Conservation (phyloP, 2,113 vertebrate genomes). For the Delphinapterus leucas region DNA sequence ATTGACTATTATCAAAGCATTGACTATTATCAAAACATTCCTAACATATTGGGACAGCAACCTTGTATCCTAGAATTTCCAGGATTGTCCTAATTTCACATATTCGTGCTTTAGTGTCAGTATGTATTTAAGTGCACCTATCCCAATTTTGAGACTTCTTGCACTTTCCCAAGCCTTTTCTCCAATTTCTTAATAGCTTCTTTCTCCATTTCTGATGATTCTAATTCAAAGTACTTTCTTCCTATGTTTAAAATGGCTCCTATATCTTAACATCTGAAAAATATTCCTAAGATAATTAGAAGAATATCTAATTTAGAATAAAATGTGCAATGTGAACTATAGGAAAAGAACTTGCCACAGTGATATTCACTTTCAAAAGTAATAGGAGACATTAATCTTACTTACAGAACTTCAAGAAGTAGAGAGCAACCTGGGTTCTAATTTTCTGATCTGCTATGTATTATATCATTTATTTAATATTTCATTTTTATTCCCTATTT, state of each 20-base stretch:
- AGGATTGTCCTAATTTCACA: background rate
- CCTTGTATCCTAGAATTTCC: background rate
- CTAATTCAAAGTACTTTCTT: background rate
- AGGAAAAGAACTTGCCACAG: background rate
- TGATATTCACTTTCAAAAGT: background rate
- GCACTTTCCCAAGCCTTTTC: background rate
- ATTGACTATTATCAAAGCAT: background rate
- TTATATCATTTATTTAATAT: background rate
- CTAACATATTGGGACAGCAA: background rate
- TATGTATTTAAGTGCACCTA: background rate
- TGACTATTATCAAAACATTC: background rate
- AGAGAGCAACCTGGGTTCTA: background rate
- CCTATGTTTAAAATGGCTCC: background rate
- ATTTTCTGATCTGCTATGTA: background rate
- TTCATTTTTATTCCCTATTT: conserved; percentile 2
- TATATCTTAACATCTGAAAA: background rate
- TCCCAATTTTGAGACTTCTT: background rate
- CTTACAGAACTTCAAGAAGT: background rate
- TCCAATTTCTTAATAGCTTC: background rate
- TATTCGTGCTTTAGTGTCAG: background rate
- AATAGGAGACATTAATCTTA: background rate
- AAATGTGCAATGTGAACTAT: background rate
- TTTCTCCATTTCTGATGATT: background rate
- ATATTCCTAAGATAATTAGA: background rate
- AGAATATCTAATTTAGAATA: background rate